These are phyloP conservation scores for Nematolebias whitei DNA, from an alignment of 2,113 vertebrate genomes.

Conservation along the genomic window DNA sequence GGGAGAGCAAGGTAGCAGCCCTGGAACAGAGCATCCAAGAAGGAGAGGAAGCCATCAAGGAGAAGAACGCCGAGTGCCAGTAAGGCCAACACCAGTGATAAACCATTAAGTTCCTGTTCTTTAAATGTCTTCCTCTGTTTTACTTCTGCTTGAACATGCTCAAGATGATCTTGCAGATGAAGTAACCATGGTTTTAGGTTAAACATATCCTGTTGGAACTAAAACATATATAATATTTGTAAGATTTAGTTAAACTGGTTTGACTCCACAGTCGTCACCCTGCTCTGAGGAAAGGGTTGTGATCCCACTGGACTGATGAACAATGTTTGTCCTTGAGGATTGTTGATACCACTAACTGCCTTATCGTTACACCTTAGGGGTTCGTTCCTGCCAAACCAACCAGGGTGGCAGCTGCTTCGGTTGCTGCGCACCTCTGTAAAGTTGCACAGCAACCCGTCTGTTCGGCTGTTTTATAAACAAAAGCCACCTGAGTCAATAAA, in stretches of 20 bases:
- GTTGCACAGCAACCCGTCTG: background rate
- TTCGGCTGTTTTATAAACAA: background rate
- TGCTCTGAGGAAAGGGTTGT: background rate
- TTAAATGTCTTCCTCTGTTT: background rate
- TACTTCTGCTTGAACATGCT: background rate
- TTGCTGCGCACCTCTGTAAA: background rate
- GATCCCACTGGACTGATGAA: background rate
- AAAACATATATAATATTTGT: too few species aligned
- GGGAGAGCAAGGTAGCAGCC: conserved; percentile 86
- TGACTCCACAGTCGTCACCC: too few species aligned
- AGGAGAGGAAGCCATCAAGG: conserved; percentile 85
- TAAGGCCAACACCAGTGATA: conserved; percentile 60
- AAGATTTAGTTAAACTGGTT: too few species aligned
- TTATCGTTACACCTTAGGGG: background rate
- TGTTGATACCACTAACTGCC: background rate
- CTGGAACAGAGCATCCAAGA: conserved; percentile 90
- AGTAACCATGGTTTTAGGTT: too few species aligned
- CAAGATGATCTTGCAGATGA: background rate
- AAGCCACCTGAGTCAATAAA: background rate
- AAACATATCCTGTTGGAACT: too few species aligned
- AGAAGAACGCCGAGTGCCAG: conserved; percentile 88
- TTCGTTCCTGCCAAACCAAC: background rate
- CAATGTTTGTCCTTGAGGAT: background rate
- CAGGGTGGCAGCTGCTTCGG: background rate
- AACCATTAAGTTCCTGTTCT: background rate